Evolutionary conservation across 2,888 invertebrate genomes (phyloP), one percentile per base, ranked within the genome.

Genomic region (Blastobasis adustella): DNA sequence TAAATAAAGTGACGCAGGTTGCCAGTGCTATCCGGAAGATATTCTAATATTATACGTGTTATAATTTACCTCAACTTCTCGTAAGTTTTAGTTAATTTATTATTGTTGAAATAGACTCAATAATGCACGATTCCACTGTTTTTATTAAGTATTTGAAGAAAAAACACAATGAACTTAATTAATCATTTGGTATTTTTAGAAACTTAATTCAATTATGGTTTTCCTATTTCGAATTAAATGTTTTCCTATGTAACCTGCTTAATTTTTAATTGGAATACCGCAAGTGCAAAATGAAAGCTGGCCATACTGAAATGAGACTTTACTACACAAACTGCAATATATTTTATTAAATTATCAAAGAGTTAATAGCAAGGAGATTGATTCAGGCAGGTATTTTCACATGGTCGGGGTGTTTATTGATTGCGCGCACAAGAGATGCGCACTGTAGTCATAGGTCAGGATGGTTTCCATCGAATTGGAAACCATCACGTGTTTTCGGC

Each of bases 401-500:
- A 67, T 67, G 67, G 64, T 66, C 60, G 58, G 67, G 70, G 69
- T 66, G 63, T 62, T 68, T 82, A 82, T 82, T 73, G 82, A 82
- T 82, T 80, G 58, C 69, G 49, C 69, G 69, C 69, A 63, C 62
- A 65, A 62, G 66, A 64, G 76, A 73, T 76, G 80, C 78, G 79
- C 69, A 62, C 64, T 62, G 66, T 52, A 76, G 68, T 59, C 78
- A 68, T 78, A 82, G 82, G 82, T 81, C 82, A 80, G 82, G 75
- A 71, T 23, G 23, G 23, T 23, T 23, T 23, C 23, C 23, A 23
- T 23, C 23, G 23, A 23, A 23, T 23, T 23, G 23, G 23, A 23
- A 23, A 23, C 10, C 6, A 8, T 39, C 49, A 49, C 49, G 39
- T 49, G 49, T 38, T 9, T 7, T 4, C 8, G 39, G 39, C 49